Evolutionary conservation across 23 tunicate species (phyloP).

Genomic region (Oikopleura albicans): DNA sequence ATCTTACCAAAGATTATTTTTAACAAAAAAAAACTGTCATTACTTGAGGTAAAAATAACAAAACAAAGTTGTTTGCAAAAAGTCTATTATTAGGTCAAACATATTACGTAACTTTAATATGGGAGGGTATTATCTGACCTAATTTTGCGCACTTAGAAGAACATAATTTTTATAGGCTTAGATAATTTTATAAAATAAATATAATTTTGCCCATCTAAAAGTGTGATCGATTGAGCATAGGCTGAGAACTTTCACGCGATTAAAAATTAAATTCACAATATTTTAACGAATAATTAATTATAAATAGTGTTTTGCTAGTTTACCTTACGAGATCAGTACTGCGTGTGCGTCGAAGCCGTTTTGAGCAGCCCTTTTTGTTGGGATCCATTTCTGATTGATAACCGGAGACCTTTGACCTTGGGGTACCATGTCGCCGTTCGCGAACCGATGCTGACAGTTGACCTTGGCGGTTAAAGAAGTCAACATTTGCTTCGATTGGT

Average conservation of each 20-base stretch:
- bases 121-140: too few relatives aligned
- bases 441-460: background rate
- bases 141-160: too few relatives aligned
- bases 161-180: too few relatives aligned
- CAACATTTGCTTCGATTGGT: background rate
- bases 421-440: background rate
- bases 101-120: too few relatives aligned
- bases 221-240: too few relatives aligned
- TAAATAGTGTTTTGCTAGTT: too few relatives aligned
- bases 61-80: background rate
- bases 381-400: background rate
- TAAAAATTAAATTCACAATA: too few relatives aligned
- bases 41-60: background rate
- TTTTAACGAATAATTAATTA: too few relatives aligned
- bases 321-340: conserved; percentile 39
- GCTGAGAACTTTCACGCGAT: too few relatives aligned
- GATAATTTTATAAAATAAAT: too few relatives aligned
- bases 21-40: background rate
- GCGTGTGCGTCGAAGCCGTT: conserved; percentile 58
- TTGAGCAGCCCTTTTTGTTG: conserved; percentile 30
- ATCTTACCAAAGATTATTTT: background rate
- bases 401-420: background rate
- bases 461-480: background rate
- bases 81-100: too few relatives aligned
- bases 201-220: too few relatives aligned